Evolutionary conservation across 2,113 vertebrate genomes (phyloP), one percentile per base, ranked within the genome.

Genomic region (Rattus rattus): DNA sequence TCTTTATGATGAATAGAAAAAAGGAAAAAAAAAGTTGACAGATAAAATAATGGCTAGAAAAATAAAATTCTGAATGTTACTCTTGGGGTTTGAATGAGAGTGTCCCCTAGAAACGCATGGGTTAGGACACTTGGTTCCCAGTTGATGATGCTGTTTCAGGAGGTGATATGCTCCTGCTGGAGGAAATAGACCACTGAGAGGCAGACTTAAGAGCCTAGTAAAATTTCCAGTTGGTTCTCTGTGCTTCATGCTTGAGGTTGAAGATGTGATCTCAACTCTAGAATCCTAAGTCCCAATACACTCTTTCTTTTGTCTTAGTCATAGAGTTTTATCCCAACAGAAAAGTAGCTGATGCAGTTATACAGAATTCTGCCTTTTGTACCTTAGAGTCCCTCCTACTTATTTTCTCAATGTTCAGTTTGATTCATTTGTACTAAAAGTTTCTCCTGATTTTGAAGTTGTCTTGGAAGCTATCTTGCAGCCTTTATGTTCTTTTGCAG

Each of bases 31-130:
- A 80, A 80, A 52, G 20, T 70, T 73, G 59, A 92, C 59, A 81
- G 67, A 79, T 36, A 28, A 56, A 54, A 94, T 9, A 4, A 14
- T 30, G 30, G 5, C 33, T 88, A 91, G 56, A 92, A 77, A 52
- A 94, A 70, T 67, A 72, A 72, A 96, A 96, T 36, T 54, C 33
- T 91, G 5, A 81, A 69, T 43, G 61, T 63, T 84, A n/a, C 19
- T 20, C 39, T 80, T 39, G 69, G 88, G 26, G 6, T 84, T 17
- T 84, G 12, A 56, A 24, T 81, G 17, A 61, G 36, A 83, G 4
- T 56, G 7, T 39, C 11, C 36, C 36, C 24, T 3, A 28, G 56
- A 43, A 84, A 84, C 36, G 9, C 13, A 63, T 17, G 26, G 16
- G 7, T 5, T 63, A 56, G 24, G 17, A 63, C 54, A 56, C 5